Evolutionary conservation across 2,113 vertebrate species (phyloP).

Genomic region (Macrotis lagotis): DNA sequence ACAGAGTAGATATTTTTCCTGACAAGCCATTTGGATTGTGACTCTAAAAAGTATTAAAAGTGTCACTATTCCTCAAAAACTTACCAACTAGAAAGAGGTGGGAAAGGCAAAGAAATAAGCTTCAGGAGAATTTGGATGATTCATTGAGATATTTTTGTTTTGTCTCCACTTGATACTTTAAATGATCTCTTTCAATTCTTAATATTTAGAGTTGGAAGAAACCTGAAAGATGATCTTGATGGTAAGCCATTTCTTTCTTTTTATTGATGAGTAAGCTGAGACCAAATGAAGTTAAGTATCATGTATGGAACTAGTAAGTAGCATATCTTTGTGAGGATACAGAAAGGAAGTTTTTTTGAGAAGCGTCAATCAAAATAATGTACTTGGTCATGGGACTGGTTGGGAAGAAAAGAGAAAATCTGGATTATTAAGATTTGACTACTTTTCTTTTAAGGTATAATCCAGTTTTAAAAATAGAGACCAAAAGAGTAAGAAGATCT

Average conservation of each 20-base stretch:
- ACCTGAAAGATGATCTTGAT: neutral
- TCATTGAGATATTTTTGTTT: neutral
- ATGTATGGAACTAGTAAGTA: neutral
- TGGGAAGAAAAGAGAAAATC: neutral
- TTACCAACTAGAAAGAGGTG: conserved; percentile 26
- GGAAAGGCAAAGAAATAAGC: neutral
- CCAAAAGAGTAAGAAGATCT: neutral
- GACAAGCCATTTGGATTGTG: neutral
- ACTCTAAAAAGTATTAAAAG: conserved; percentile 26
- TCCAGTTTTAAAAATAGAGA: neutral
- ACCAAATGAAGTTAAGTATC: neutral
- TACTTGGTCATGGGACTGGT: neutral
- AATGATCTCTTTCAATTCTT: neutral
- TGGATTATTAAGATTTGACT: neutral
- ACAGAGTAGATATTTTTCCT: neutral
- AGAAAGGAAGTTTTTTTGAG: neutral
- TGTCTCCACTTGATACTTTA: conserved; percentile 2
- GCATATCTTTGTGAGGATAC: neutral
- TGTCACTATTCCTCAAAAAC: conserved; percentile 10
- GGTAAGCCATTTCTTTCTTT: neutral
- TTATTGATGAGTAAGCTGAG: neutral
- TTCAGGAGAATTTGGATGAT: neutral
- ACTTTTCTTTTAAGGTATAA: neutral
- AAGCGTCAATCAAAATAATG: neutral
- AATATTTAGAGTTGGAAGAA: neutral